Evolutionary conservation across 2,113 vertebrate species (phyloP).

Genomic region (Micromys minutus): DNA sequence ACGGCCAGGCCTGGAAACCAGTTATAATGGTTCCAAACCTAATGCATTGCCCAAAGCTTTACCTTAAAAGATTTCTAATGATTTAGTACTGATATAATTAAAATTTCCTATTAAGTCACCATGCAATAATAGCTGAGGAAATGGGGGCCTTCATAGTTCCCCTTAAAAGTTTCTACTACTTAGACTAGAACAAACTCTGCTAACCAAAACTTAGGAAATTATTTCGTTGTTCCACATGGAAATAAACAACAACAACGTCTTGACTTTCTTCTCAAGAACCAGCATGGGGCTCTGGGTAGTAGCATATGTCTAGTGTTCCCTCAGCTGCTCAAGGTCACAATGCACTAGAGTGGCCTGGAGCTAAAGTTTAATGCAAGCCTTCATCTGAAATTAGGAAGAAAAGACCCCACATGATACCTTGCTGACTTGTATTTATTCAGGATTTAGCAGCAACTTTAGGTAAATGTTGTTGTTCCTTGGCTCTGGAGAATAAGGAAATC

Average conservation of each 20-base stretch:
- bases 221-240: neutral
- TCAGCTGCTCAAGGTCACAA: neutral
- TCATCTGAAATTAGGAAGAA: neutral
- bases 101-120: neutral
- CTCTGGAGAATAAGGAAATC: constrained; percentile 47
- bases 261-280: neutral
- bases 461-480: constrained; percentile 32
- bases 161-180: neutral
- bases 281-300: neutral
- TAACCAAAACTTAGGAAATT: constrained; percentile 3
- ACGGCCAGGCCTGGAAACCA: neutral
- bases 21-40: neutral
- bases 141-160: neutral
- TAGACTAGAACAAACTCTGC: neutral
- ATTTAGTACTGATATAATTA: neutral
- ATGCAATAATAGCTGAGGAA: neutral
- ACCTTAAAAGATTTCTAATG: constrained; percentile 37
- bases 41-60: neutral
- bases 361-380: neutral
- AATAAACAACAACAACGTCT: neutral
- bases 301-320: neutral
- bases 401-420: neutral
- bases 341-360: neutral
- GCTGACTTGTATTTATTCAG: constrained; percentile 3
- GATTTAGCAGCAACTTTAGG: constrained; percentile 25